Base-by-base conservation (phyloP, 2,888 invertebrate species). In the Gandaritis pyraliata region DNA sequence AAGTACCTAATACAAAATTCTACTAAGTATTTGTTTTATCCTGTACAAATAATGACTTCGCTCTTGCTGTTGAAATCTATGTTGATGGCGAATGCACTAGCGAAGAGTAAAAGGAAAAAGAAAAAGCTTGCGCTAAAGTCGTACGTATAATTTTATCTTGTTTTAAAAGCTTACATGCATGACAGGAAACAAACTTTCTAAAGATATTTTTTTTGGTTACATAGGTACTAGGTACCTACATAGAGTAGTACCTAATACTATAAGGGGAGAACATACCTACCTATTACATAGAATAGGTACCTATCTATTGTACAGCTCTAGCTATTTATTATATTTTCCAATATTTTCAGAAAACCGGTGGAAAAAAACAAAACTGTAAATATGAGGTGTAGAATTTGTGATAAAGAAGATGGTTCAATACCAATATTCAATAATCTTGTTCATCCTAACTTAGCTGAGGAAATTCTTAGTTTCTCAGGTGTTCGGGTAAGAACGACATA, bases 11-110 rank as follows among this genome's bases (percentile, higher is more conserved):
- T 23, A 6, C 23, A 23, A 23, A 23, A 23, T 30, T 30, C 30
- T 7, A 30, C 3, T 33, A 29, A 29, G 29, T 33, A 33, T 33
- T 33, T 33, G 8, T 33, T 33, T 33, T 33, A 33, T 33, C 33
- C 10, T n/a, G 1, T 41, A 41, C 13, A 15, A 49, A 39, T 11
- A 56, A 90, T 90, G 90, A 81, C 87, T 70, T 88, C 90, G 10
- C 77, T 90, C 61, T 68, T 91, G 58, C 71, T 90, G 68, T 69
- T 90, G 38, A 89, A 90, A 63, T 89, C 90, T 16, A 85, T 91
- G 83, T 70, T 91, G 64, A 81, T 86, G 68, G 85, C 87, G 57
- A 88, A 83, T 65, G 83, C 84, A 53, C 69, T 87, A 63, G 79
- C 87, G 38, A 69, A 66, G 59, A 85, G 83, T 65, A 79, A 75